These are phyloP conservation scores for Zaprionus africanus DNA, from an alignment of 1,140 invertebrate genomes.

Conservation along the genomic window DNA sequence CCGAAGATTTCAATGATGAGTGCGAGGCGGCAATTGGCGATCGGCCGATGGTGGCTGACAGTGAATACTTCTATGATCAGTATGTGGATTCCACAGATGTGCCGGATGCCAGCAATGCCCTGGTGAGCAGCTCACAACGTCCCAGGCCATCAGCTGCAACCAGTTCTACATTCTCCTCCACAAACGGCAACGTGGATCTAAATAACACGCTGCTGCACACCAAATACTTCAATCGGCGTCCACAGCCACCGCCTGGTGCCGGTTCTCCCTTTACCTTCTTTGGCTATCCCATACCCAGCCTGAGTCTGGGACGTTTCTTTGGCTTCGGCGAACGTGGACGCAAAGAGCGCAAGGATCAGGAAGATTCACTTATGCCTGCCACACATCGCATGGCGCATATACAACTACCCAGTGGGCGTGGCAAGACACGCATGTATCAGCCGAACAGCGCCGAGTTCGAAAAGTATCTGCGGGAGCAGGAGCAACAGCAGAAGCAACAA, in stretches of 20 bases:
- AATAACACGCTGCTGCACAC: conserved; percentile 88
- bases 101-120: conserved; percentile 77
- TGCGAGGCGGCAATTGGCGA: conserved; percentile 80
- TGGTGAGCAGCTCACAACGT: conserved; percentile 74
- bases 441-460: conserved; percentile 83
- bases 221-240: conserved; percentile 85
- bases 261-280: conserved; percentile 91
- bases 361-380: conserved; percentile 59
- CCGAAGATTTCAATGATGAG: conserved; percentile 80
- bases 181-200: conserved; percentile 85
- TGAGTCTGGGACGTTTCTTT: conserved; percentile 84
- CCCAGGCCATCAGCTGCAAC: conserved; percentile 84
- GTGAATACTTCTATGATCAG: conserved; percentile 92
- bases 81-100: conserved; percentile 88
- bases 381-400: conserved; percentile 75
- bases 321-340: conserved; percentile 71
- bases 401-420: conserved; percentile 61
- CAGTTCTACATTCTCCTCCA: not conserved
- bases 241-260: conserved; percentile 64
- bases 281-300: conserved; percentile 90
- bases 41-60: conserved; percentile 88
- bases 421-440: conserved; percentile 80
- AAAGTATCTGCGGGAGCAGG: conserved; percentile 71
- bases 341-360: conserved; percentile 69
- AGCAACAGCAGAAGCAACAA: conserved; percentile 46